phyloP scores from a whole-genome alignment of 2,888 invertebrate genomes.

The Acleris literana region DNA sequence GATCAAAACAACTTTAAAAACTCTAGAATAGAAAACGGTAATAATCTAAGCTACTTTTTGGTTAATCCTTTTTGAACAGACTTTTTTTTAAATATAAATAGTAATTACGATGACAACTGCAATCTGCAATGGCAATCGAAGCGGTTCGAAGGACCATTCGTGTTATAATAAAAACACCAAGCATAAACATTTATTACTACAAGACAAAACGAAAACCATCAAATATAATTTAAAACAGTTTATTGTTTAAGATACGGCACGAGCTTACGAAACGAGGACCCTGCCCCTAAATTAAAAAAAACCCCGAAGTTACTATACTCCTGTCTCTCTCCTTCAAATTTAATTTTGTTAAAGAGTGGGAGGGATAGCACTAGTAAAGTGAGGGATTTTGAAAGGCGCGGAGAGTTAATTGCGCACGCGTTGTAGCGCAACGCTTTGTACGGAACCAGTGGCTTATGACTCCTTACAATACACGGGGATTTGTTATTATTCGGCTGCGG shows the following conservation, averaged over 20 bases:
- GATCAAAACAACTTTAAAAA: constrained; percentile 1
- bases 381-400: too few species aligned
- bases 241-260: constrained; percentile 2
- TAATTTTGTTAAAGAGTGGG: too few species aligned
- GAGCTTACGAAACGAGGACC: constrained; percentile 7
- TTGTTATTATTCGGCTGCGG: constrained; percentile 24
- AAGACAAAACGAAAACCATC: background rate
- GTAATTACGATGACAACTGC: too few species aligned
- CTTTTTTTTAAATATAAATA: background rate
- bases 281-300: background rate
- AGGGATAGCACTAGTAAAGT: too few species aligned
- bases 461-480: constrained; percentile 18
- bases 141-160: too few species aligned
- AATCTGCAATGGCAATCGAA: too few species aligned
- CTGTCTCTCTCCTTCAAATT: too few species aligned
- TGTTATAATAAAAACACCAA: too few species aligned
- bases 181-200: too few species aligned
- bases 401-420: constrained; percentile 22
- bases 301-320: too few species aligned
- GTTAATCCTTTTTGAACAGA: background rate
- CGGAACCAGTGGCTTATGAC: constrained; percentile 36
- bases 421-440: constrained; percentile 27
- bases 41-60: background rate
- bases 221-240: constrained; percentile 1
- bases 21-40: background rate